These are phyloP conservation scores for Brachypteracias leptosomus DNA, from an alignment of 2,113 vertebrate species.

Conservation along the genomic window DNA sequence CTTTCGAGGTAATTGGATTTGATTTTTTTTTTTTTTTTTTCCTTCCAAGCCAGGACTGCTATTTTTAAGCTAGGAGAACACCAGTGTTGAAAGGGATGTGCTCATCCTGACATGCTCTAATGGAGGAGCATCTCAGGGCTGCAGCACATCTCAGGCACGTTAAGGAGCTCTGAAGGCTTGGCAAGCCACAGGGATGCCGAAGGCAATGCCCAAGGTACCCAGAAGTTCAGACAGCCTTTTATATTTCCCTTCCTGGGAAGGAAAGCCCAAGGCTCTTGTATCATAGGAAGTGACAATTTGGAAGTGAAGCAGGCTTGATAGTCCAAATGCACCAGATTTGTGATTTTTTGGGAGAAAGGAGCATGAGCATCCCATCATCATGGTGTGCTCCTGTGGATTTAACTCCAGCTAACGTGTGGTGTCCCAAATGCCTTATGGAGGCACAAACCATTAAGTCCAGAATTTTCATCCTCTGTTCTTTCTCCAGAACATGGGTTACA, in stretches of 20 bases:
- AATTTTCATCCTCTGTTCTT: neutral
- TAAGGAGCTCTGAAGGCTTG: neutral
- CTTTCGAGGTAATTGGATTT: neutral
- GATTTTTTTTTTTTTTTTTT: neutral
- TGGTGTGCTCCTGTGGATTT: neutral
- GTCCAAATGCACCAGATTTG: neutral
- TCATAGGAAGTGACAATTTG: neutral
- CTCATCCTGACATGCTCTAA: neutral
- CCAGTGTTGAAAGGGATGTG: neutral
- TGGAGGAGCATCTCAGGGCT: neutral
- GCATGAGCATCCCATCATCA: rapidly evolving
- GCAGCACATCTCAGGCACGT: rapidly evolving
- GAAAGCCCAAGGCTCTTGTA: neutral
- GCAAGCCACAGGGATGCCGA: neutral
- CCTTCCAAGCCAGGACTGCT: neutral
- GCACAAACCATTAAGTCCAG: neutral
- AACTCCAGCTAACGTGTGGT: neutral
- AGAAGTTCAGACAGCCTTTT: constrained; percentile 3
- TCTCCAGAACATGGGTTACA: neutral
- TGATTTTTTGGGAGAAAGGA: neutral
- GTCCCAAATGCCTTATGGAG: neutral
- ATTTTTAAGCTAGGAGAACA: neutral
- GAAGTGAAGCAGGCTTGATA: neutral
- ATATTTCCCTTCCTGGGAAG: neutral
- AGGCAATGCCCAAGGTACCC: constrained; percentile 41